These are phyloP conservation scores for Trididemnum nubilum DNA, from an alignment of 23 tunicate genomes.

Conservation along the genomic window DNA sequence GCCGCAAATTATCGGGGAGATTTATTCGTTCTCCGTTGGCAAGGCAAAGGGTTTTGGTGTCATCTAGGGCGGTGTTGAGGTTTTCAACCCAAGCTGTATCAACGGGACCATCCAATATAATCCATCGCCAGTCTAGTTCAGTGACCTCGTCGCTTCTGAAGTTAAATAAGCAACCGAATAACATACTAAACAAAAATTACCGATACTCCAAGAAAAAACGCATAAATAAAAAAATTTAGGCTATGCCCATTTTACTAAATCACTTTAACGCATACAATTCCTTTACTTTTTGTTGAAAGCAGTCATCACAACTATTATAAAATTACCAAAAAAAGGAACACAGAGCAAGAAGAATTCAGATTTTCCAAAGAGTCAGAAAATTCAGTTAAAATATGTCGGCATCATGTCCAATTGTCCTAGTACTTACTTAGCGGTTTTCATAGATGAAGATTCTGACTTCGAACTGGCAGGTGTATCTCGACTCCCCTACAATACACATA, in stretches of 20 bases:
- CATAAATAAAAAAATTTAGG: no score
- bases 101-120: conserved; percentile 93
- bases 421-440: conserved; percentile 30
- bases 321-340: no score
- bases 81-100: conserved; percentile 97
- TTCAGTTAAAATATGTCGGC: no score
- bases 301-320: no score
- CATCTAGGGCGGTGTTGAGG: conserved; percentile 90
- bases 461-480: conserved; percentile 63
- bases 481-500: conserved; percentile 35
- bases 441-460: conserved; percentile 37
- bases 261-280: no score
- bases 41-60: conserved; percentile 87
- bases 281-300: no score
- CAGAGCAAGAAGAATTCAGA: no score
- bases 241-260: no score
- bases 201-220: no score
- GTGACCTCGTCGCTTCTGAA: conserved; percentile 28
- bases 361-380: no score
- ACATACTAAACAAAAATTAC: not conserved
- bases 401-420: no score
- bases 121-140: conserved; percentile 80
- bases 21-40: conserved; percentile 90
- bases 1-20: conserved; percentile 72
- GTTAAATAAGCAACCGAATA: not conserved